These are phyloP conservation scores for Thunnus maccoyii DNA, from an alignment of 2,113 vertebrate species.

Conservation along the genomic window DNA sequence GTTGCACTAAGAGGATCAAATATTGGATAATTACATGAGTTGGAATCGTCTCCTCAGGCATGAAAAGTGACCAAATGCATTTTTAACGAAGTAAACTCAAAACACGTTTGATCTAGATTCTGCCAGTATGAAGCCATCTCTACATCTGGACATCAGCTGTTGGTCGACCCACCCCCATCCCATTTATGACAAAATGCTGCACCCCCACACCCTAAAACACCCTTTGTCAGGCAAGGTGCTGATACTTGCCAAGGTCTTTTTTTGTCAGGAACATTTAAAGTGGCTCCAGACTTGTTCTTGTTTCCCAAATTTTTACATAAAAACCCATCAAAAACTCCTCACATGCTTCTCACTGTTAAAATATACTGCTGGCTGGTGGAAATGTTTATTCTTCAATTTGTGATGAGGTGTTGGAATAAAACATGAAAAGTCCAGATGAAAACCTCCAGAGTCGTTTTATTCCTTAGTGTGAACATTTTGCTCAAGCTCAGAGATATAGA, in stretches of 20 bases:
- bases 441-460: neutral
- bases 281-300: neutral
- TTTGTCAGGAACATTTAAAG: constrained; percentile 7
- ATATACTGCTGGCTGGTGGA: neutral
- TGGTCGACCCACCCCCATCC: constrained; percentile 60
- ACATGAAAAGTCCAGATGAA: neutral
- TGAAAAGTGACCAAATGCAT: constrained; percentile 9
- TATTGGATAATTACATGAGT: constrained; percentile 38
- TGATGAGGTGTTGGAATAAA: neutral
- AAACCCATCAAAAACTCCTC: constrained; percentile 1
- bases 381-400: neutral
- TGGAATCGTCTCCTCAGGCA: constrained; percentile 35
- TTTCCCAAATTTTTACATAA: neutral
- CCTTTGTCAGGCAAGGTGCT: constrained; percentile 50
- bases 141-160: constrained; percentile 81
- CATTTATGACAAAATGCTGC: constrained; percentile 57
- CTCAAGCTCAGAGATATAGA: neutral
- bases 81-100: constrained; percentile 27
- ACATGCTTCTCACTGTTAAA: neutral
- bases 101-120: constrained; percentile 11
- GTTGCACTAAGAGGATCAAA: constrained; percentile 30
- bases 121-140: constrained; percentile 48
- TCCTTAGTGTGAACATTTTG: neutral
- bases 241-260: constrained; percentile 41
- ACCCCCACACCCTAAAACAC: constrained; percentile 71